These are phyloP conservation scores for Calycopis cecrops DNA, from an alignment of 1,140 invertebrate species.

Conservation along the genomic window DNA sequence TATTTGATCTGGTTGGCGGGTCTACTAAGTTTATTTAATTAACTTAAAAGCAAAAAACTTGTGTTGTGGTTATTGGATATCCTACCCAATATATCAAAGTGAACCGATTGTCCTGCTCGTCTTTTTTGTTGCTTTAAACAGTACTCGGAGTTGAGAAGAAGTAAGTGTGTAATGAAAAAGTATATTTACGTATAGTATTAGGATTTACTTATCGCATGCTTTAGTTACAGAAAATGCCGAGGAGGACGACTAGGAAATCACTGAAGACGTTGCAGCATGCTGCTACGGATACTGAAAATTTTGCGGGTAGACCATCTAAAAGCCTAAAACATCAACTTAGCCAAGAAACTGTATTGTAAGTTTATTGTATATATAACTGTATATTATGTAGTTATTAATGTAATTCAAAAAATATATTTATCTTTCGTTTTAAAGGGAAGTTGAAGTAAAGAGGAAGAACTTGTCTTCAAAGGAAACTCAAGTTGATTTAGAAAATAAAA, in stretches of 20 bases:
- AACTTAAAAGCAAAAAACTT: no score
- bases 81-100: no score
- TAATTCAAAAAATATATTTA: no score
- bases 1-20: no score
- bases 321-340: slow-evolving; percentile 59
- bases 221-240: slow-evolving; percentile 37
- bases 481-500: slow-evolving; percentile 72
- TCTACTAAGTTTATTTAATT: no score
- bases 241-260: slow-evolving; percentile 70
- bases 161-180: no score
- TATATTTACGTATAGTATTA: no score
- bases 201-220: no score
- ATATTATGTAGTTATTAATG: slow-evolving; percentile 6
- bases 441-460: slow-evolving; percentile 58
- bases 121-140: no score
- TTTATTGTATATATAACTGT: not conserved
- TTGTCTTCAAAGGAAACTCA: slow-evolving; percentile 72
- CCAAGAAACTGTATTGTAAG: slow-evolving; percentile 46
- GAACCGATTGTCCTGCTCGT: no score
- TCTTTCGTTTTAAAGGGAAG: slow-evolving; percentile 39
- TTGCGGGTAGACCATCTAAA: slow-evolving; percentile 75
- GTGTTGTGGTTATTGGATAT: no score
- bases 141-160: no score
- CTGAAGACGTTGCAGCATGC: slow-evolving; percentile 79
- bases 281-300: slow-evolving; percentile 79